Evolutionary conservation across 2,113 vertebrate genomes (phyloP), one percentile per base, ranked within the genome.

Genomic region (Caretta caretta): DNA sequence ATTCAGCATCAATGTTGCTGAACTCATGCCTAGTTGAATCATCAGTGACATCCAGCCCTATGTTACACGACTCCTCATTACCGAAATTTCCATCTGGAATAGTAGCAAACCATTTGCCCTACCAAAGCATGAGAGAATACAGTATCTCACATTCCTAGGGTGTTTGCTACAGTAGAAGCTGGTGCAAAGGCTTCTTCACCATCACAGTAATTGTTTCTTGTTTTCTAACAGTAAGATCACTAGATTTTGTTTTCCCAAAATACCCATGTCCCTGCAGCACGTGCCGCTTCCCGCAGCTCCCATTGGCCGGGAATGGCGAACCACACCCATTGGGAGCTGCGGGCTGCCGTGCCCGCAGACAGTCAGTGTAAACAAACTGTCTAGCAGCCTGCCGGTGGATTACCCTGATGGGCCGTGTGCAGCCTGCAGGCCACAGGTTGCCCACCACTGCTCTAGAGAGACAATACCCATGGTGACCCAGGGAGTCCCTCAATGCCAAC

Each of bases 41-140:
- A 0, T 16, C 10, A 11, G 19, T 1, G 1, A 19, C 1, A 0
- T 59, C 92, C 84, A 88, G 3, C 20, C 29, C 35, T 8, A 3
- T 29, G 78, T 17, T 79, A 72, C 46, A 35, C 14, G 38, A 19
- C 59, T 12, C 42, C 20, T 9, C 4, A 76, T 2, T 2, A 6
- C 72, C 6, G 4, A 2, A 3, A 48, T 86, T 80, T n/a, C 24
- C 42, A 48, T 10, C 22, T 3, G 59, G 89, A 82, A 49, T 13
- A 80, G 16, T 19, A 88, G 7, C 75, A 88, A 83, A 82, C 27
- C 19, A 79, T 9, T 14, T 2, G 25, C 8, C 72, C 31, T 82
- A 2, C n/a, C 56, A 82, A 53, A 76, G 27, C 2, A 2, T 0
- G 1, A 88, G 5, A 57, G 22, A 42, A 7, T 72, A 13, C 20